These are phyloP conservation scores for Agapornis roseicollis DNA, from an alignment of 2,113 vertebrate species.

Conservation along the genomic window DNA sequence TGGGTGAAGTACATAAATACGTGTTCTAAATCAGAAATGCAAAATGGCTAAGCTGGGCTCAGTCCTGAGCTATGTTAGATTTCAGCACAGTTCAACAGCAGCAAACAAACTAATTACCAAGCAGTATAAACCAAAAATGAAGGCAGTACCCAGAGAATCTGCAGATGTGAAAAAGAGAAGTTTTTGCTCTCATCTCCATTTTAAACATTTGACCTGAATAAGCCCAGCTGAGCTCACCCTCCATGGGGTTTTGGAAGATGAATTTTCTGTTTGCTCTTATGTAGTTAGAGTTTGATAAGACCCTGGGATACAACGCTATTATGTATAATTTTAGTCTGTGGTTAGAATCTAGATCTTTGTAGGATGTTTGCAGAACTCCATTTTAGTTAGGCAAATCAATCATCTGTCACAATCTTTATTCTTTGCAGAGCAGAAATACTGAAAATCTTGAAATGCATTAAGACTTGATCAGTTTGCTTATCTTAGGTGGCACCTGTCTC, in stretches of 20 bases:
- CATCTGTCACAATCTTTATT: fast-evolving
- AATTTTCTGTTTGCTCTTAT: neutral
- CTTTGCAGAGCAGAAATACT: neutral
- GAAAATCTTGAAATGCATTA: neutral
- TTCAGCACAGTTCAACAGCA: neutral
- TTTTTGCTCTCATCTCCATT: neutral
- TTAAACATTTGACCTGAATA: neutral
- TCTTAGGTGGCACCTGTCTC: neutral
- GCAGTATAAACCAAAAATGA: neutral
- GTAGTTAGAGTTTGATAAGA: neutral
- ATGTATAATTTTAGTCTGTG: neutral
- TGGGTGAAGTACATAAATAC: neutral
- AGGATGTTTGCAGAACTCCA: neutral
- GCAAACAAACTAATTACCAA: neutral
- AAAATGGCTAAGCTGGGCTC: neutral
- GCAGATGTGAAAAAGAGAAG: neutral
- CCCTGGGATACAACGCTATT: neutral
- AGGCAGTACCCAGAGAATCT: neutral
- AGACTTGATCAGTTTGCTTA: neutral
- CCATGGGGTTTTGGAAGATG: neutral
- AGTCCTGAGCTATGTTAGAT: neutral
- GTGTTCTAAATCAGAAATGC: neutral
- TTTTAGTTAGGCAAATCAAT: neutral
- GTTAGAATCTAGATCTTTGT: neutral
- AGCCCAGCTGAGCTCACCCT: neutral